phyloP scores from a whole-genome alignment of 1,140 invertebrate species.

The Aplysia californica region DNA sequence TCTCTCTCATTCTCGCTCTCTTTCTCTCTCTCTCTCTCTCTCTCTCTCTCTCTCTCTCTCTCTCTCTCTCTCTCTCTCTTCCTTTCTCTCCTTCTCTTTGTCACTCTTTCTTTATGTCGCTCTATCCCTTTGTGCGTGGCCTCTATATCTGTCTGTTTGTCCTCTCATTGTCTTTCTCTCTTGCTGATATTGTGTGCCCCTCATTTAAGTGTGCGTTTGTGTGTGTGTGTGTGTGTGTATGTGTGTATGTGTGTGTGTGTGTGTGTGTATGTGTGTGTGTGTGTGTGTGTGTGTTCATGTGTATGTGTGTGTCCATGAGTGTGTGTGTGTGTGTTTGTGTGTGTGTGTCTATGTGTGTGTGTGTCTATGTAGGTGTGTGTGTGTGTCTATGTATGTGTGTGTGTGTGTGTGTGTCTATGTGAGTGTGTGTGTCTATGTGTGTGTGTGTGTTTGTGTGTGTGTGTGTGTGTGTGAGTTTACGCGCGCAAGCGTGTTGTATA shows the following conservation, averaged over 20 bases:
- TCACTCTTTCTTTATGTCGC: not conserved
- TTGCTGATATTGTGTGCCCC: not conserved
- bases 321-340: too few relatives aligned
- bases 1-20: too few relatives aligned
- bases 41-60: not conserved
- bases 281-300: not conserved
- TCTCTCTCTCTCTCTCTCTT: not conserved
- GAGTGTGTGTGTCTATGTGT: too few relatives aligned
- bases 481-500: not conserved
- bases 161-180: not conserved
- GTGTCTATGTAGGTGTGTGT: constrained; percentile 1
- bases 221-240: too few relatives aligned
- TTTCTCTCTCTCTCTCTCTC: too few relatives aligned
- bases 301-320: constrained; percentile 5
- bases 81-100: not conserved
- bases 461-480: not conserved
- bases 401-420: too few relatives aligned
- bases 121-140: not conserved
- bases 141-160: not conserved
- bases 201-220: not conserved
- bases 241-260: not conserved
- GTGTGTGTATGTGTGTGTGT: not conserved
- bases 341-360: too few relatives aligned
- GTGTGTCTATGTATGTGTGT: not conserved
- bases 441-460: too few relatives aligned